Evolutionary conservation across 2,888 invertebrate species (phyloP).

Genomic region (Tetranychus truncatus): DNA sequence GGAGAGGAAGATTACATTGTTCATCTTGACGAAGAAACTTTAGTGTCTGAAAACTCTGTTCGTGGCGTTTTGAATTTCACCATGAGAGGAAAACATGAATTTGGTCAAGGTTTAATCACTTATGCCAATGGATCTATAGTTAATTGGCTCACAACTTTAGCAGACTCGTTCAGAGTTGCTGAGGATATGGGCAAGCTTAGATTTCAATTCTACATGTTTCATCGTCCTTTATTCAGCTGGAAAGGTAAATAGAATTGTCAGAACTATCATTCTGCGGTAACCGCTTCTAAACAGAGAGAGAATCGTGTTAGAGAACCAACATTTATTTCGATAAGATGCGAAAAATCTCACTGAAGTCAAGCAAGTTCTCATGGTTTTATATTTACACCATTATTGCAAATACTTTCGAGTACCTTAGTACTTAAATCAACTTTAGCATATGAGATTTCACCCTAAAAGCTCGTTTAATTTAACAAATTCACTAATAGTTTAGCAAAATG

Average conservation of each 20-base stretch:
- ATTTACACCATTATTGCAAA: too few relatives aligned
- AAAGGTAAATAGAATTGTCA: conserved; percentile 41
- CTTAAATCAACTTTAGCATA: too few relatives aligned
- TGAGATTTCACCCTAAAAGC: too few relatives aligned
- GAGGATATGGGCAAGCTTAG: conserved; percentile 94
- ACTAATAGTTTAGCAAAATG: too few relatives aligned
- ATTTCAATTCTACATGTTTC: conserved; percentile 75
- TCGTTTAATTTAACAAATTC: too few relatives aligned
- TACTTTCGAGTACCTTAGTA: too few relatives aligned
- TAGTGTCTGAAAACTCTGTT: conserved; percentile 75
- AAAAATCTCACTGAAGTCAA: too few relatives aligned
- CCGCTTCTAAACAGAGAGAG: too few relatives aligned
- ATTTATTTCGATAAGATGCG: too few relatives aligned
- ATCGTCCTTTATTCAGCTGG: conserved; percentile 89
- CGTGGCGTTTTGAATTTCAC: conserved; percentile 82
- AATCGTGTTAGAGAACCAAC: too few relatives aligned
- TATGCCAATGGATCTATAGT: conserved; percentile 88
- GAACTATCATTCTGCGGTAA: too few relatives aligned
- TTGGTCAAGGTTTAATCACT: conserved; percentile 85
- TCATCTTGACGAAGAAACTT: conserved; percentile 90
- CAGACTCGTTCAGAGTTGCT: conserved; percentile 83
- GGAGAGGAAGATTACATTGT: conserved; percentile 84
- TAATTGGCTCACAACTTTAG: conserved; percentile 88
- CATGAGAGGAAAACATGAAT: conserved; percentile 75
- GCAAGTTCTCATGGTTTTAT: too few relatives aligned